Conservation (phyloP, 2,888 invertebrate genomes). For the Heliconius charithonia region DNA sequence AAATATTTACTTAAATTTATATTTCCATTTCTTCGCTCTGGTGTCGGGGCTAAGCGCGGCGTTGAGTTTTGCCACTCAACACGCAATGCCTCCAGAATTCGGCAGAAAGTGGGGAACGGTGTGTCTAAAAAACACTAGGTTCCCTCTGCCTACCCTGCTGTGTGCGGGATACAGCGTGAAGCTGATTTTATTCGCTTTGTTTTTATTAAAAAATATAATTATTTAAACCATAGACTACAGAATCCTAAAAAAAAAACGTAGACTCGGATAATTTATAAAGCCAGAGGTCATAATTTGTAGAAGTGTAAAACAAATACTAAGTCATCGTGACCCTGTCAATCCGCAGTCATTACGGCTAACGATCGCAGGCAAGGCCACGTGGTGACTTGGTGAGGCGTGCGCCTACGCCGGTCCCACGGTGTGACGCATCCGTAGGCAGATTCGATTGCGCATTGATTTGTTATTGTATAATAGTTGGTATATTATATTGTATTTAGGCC, state of each 20-base stretch:
- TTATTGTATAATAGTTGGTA: conserved; percentile 17
- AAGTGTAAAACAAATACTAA: conserved; percentile 34
- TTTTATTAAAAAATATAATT: too few relatives aligned
- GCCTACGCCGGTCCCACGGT: conserved; percentile 41
- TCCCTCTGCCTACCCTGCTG: too few relatives aligned
- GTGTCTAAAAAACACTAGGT: too few relatives aligned
- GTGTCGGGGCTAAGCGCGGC: too few relatives aligned
- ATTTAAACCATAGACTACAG: too few relatives aligned
- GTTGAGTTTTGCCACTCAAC: too few relatives aligned
- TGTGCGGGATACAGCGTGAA: too few relatives aligned
- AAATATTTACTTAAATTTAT: too few relatives aligned
- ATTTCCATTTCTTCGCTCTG: too few relatives aligned
- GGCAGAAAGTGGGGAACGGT: too few relatives aligned
- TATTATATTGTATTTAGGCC: conserved; percentile 3
- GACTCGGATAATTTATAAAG: conserved; percentile 4
- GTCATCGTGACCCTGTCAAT: conserved; percentile 41
- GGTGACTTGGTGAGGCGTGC: conserved; percentile 24
- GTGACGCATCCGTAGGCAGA: conserved; percentile 41
- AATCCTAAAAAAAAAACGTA: neutral
- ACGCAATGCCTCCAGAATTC: too few relatives aligned
- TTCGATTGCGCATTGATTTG: conserved; percentile 33
- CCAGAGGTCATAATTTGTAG: conserved; percentile 16
- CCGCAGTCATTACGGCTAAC: conserved; percentile 37
- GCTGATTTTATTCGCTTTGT: too few relatives aligned
- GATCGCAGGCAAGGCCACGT: conserved; percentile 37